Evolutionary conservation across 2,888 invertebrate species (phyloP).

Genomic region (Hoplodrina blanda): DNA sequence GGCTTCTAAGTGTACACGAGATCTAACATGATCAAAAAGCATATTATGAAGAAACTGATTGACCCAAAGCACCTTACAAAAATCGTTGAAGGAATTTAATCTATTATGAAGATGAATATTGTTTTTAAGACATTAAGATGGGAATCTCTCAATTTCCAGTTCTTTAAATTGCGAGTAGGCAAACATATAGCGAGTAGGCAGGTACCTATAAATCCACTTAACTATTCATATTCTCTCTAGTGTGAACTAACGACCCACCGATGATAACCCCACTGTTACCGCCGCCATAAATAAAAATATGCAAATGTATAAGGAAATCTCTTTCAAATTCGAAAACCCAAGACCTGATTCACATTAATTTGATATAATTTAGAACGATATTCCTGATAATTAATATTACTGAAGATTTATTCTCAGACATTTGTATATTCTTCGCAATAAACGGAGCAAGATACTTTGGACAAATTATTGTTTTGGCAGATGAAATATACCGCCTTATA

Average conservation of each 20-base stretch:
- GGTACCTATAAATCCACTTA: neutral
- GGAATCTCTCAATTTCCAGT: constrained; percentile 9
- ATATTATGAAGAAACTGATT: neutral
- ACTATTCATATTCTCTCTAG: constrained; percentile 19
- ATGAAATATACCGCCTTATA: constrained; percentile 23
- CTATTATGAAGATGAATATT: no score
- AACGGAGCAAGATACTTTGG: constrained; percentile 8
- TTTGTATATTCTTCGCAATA: constrained; percentile 17
- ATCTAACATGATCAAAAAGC: no score
- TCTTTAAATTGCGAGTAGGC: neutral
- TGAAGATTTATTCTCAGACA: constrained; percentile 34
- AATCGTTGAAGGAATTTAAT: no score
- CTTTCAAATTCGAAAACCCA: constrained; percentile 31
- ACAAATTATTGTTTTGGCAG: constrained; percentile 25
- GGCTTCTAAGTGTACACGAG: no score
- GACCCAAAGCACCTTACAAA: neutral
- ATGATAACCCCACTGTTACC: constrained; percentile 18
- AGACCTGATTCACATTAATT: constrained; percentile 42
- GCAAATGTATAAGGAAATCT: constrained; percentile 53
- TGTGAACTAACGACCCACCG: constrained; percentile 23
- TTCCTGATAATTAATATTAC: constrained; percentile 25
- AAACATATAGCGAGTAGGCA: constrained; percentile 6
- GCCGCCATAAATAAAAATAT: constrained; percentile 50
- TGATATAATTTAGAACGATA: constrained; percentile 42
- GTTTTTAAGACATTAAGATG: no score